Evolutionary conservation across 23 tunicate species (phyloP), one percentile per base, ranked within the genome.

Genomic region (Clavelina lepadiformis): DNA sequence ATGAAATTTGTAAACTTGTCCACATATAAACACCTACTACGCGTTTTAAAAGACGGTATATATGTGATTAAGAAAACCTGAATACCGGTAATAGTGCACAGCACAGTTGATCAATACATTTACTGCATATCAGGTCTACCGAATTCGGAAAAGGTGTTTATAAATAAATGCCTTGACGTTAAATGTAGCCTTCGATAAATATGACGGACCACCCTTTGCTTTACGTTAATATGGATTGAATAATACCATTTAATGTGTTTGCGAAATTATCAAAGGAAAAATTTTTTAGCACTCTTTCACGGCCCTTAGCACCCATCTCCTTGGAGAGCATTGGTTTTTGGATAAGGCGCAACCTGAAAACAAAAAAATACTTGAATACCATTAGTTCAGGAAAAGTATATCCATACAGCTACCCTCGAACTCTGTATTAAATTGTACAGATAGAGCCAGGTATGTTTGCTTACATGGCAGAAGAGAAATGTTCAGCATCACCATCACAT

Each of bases 191-290:
- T n/a, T n/a, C n/a, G n/a, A n/a, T n/a, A n/a, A n/a, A n/a, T n/a
- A n/a, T n/a, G n/a, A n/a, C n/a, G n/a, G n/a, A n/a, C n/a, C n/a
- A n/a, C n/a, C n/a, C n/a, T n/a, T n/a, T n/a, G n/a, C n/a, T 38
- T 35, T 36, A 67, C 7, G 33, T 28, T 8, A 28, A 44, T 15
- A 87, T 58, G 1, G 96, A 87, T 8, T 62, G 60, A 33, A 79
- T 67, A 18, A 87, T 79, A 0, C 63, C 87, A 52, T 83, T 74
- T 21, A 89, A 57, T 2, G 70, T n/a, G 13, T 47, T 45, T 2
- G 89, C 68, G 53, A 89, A 89, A n/a, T 79, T 21, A 49, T 81
- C 75, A 34, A 89, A 89, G 3, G 97, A 81, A 69, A 89, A 89
- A 19, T 63, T 30, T 6, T 71, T 46, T 5, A 35, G 27, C 63